Conservation (phyloP, 2,888 invertebrate genomes). For the Slavum lentiscoides region DNA sequence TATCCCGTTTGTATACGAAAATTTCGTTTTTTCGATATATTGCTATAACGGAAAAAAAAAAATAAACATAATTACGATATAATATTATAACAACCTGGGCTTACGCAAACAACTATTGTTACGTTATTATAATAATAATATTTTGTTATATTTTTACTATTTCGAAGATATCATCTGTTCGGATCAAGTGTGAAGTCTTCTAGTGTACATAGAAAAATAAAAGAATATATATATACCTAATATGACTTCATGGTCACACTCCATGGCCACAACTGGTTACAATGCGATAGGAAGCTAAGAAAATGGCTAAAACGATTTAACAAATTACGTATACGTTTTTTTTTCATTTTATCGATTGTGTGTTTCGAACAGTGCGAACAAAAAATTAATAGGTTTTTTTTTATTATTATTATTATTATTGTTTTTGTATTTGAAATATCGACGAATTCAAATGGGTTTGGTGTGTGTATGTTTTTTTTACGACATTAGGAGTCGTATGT, state of each 20-base stretch:
- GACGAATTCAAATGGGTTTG: no score
- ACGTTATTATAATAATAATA: background rate
- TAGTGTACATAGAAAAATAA: background rate
- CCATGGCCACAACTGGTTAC: constrained; percentile 4
- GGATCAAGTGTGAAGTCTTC: background rate
- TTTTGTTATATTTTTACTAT: background rate
- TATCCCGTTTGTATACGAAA: no score
- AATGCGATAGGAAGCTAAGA: background rate
- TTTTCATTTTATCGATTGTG: background rate
- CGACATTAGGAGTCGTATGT: background rate
- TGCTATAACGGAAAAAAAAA: no score
- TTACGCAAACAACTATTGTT: no score
- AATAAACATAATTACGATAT: no score
- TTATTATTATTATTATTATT: no score
- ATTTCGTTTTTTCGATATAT: no score
- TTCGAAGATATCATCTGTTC: background rate
- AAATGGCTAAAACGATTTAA: background rate
- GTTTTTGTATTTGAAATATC: background rate
- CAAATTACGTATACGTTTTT: background rate
- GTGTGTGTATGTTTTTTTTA: background rate
- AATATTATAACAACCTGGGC: no score
- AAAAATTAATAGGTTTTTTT: background rate
- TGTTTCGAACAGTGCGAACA: background rate
- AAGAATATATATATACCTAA: background rate
- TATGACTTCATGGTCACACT: constrained; percentile 23